These are phyloP conservation scores for Tarsius wallacei DNA, from an alignment of 2,797 vertebrate species.

Conservation along the genomic window DNA sequence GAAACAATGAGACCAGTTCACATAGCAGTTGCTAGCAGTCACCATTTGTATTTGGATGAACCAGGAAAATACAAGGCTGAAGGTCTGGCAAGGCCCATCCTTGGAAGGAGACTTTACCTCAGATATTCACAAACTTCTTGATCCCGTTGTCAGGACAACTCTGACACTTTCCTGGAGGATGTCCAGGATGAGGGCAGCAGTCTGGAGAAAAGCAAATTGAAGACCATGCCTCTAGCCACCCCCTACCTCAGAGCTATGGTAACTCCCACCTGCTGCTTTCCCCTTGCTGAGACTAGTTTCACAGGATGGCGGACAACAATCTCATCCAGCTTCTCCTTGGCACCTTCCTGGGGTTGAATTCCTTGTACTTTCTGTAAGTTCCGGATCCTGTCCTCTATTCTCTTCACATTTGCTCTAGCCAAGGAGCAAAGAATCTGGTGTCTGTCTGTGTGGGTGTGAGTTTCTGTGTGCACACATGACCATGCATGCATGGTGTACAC, in stretches of 20 bases:
- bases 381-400: background rate
- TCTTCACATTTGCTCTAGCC: background rate
- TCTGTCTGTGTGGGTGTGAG: background rate
- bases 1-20: background rate
- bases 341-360: slow-evolving; percentile 85
- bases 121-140: background rate
- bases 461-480: background rate
- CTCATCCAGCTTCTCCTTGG: slow-evolving; percentile 81
- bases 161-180: background rate
- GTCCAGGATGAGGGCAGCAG: background rate
- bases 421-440: background rate
- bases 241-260: background rate
- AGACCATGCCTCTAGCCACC: background rate
- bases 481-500: background rate
- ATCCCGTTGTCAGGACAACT: background rate
- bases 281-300: background rate
- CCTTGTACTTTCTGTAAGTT: slow-evolving; percentile 90
- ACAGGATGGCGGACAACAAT: slow-evolving; percentile 88
- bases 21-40: background rate
- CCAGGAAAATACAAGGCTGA: background rate
- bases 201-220: background rate
- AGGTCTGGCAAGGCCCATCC: background rate
- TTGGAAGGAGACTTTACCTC: background rate
- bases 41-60: background rate
- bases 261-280: background rate